phyloP scores from a whole-genome alignment of 1,140 invertebrate species.

The Bombus pascuorum region DNA sequence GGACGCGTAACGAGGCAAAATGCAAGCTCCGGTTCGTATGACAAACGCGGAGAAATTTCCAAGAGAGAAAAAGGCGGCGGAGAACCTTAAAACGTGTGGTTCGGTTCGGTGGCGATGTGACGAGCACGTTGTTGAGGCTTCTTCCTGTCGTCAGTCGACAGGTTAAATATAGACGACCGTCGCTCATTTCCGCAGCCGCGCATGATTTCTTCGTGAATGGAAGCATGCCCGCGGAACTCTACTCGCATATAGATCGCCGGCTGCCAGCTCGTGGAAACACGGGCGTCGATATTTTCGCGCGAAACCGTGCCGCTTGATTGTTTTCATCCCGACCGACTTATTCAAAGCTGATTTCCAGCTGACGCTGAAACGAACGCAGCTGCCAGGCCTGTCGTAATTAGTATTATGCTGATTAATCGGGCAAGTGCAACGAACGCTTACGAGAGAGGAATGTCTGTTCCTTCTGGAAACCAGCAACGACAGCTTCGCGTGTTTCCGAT shows the following conservation, averaged over 20 bases:
- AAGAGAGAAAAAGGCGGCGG: constrained; percentile 45
- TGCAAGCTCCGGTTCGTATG: not conserved
- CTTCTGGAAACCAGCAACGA: constrained; percentile 15
- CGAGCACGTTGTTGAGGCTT: constrained; percentile 64
- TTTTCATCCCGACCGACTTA: constrained; percentile 37
- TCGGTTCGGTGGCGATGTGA: constrained; percentile 62
- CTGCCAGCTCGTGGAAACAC: not conserved
- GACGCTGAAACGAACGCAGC: constrained; percentile 36
- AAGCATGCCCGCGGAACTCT: constrained; percentile 44
- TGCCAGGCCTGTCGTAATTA: constrained; percentile 42
- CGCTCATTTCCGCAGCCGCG: constrained; percentile 69
- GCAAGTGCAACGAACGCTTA: constrained; percentile 34
- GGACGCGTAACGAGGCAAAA: constrained; percentile 7
- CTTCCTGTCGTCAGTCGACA: constrained; percentile 71
- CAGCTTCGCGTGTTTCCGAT: not conserved
- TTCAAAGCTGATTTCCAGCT: constrained; percentile 36
- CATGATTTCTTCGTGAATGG: constrained; percentile 74
- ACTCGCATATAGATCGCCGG: constrained; percentile 39
- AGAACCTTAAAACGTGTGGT: constrained; percentile 58
- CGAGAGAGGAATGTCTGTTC: constrained; percentile 1
- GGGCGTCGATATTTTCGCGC: constrained; percentile 3
- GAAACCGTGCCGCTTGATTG: constrained; percentile 2
- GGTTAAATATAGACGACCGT: constrained; percentile 70
- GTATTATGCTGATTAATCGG: constrained; percentile 49
- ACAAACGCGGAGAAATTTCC: constrained; percentile 39